A percentile compares a stretch with the other conserved stretches of the same genome.
Conservation (phyloP, 92 coral and sea anemone species). For the Pocillopora grandis region DNA sequence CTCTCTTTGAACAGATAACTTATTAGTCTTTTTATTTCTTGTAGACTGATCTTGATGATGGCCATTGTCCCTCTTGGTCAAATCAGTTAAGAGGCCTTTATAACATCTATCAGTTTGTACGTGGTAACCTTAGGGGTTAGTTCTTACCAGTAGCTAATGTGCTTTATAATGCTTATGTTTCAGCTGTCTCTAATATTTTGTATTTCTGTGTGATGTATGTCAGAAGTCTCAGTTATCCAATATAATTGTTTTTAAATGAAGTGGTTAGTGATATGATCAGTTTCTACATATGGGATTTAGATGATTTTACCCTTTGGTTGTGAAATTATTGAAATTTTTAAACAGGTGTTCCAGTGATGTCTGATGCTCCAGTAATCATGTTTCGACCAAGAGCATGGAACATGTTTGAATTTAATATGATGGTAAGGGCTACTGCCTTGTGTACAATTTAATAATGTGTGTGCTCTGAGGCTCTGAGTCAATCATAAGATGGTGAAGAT, state of each 20-base stretch:
- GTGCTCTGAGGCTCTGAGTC: no score
- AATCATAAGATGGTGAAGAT: no score
- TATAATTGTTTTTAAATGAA: no score
- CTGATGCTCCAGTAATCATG: constrained; percentile 74
- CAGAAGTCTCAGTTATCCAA: no score
- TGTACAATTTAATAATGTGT: neutral
- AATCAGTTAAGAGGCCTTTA: constrained; percentile 78
- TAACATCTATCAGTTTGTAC: constrained; percentile 77
- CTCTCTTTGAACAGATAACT: neutral
- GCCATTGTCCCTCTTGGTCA: constrained; percentile 88
- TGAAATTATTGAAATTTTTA: neutral
- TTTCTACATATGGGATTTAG: no score
- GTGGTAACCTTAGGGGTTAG: constrained; percentile 70
- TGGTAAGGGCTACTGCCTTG: constrained; percentile 44
- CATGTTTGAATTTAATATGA: constrained; percentile 74
- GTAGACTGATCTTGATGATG: constrained; percentile 85
- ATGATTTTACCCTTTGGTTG: no score
- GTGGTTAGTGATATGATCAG: no score
- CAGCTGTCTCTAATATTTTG: no score
- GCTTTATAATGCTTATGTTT: neutral
- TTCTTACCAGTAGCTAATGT: neutral
- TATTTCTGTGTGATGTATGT: no score
- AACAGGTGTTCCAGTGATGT: constrained; percentile 74
- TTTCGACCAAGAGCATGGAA: constrained; percentile 91
- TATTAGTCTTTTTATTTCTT: neutral